Evolutionary conservation across 2,113 vertebrate genomes (phyloP), one percentile per base, ranked within the genome.

Genomic region (Brachirus orientalis): DNA sequence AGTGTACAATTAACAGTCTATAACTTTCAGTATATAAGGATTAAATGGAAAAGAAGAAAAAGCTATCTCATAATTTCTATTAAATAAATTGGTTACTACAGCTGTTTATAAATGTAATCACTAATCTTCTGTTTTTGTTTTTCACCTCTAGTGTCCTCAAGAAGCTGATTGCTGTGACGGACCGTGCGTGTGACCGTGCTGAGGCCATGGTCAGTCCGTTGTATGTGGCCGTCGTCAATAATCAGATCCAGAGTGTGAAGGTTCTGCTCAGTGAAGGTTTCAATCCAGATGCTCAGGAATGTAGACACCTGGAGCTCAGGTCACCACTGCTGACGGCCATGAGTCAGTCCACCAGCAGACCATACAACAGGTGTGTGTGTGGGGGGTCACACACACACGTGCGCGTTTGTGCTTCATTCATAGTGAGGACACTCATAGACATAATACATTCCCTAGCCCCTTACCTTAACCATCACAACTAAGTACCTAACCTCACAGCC

Each of bases 231-330:
- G 79, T 98, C 2, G 12, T 59, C 18, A 90, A 90, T 2, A 82
- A 89, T 3, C 85, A 87, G 6, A 38, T 79, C 36, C 61, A 71
- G 1, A 94, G 94, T 62, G 38, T 98, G 6, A 90, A 93, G 45
- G 38, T 91, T 45, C 85, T 99, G 3, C 82, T 99, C 11, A 68
- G 57, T 5, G 87, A 88, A 19, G 96, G 95, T 20, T 99, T 93
- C 63, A 95, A 93, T 69, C 95, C 98, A 0, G 93, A 98, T 16
- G 98, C 95, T 33, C 98, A 99, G 60, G 91, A 90, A 68, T 96
- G 95, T 84, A 65, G 59, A 0, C 70, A 81, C 33, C 94, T 95
- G 0, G 75, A 71, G 45, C 84, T 93, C 69, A 77, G 54, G 7
- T 95, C 95, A 6, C 96, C 96, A 0, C 89, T 98, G 14, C 52